These are phyloP conservation scores for Zhuqinia jingwanae DNA, from an alignment of 2,888 invertebrate genomes.

Conservation along the genomic window DNA sequence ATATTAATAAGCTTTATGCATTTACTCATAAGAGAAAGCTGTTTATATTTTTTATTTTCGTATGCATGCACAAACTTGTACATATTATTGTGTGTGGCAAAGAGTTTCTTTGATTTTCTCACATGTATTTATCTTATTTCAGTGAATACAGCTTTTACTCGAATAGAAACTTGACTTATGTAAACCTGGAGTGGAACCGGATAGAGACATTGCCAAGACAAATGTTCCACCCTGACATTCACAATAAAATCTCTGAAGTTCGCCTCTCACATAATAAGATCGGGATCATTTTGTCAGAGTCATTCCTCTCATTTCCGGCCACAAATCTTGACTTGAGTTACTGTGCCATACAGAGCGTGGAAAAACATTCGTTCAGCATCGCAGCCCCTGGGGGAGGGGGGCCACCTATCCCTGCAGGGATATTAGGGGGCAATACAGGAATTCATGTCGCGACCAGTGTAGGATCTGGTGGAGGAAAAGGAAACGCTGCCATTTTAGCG, in stretches of 20 bases:
- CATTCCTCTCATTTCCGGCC: constrained; percentile 78
- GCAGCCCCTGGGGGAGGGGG: constrained; percentile 56
- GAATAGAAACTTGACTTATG: constrained; percentile 86
- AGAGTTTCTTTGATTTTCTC: too few relatives aligned
- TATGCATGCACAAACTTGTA: too few relatives aligned
- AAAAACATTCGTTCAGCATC: constrained; percentile 85
- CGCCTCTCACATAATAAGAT: constrained; percentile 84
- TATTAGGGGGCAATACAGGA: constrained; percentile 53
- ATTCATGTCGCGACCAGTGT: constrained; percentile 40
- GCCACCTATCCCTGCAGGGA: constrained; percentile 55
- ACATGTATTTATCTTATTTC: too few relatives aligned
- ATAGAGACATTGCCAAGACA: constrained; percentile 87
- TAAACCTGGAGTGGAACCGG: constrained; percentile 93
- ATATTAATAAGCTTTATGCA: too few relatives aligned
- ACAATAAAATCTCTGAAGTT: constrained; percentile 88
- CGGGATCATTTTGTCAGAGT: constrained; percentile 69
- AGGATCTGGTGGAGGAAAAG: constrained; percentile 40
- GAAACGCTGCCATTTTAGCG: constrained; percentile 65
- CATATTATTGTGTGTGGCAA: too few relatives aligned
- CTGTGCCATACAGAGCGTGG: constrained; percentile 88
- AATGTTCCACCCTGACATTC: constrained; percentile 86
- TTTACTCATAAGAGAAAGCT: too few relatives aligned
- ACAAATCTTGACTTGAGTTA: constrained; percentile 81
- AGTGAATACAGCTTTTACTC: constrained; percentile 83
- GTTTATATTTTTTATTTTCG: too few relatives aligned